Conservation (phyloP, 2,797 vertebrate species). For the Xyrichtys novacula region DNA sequence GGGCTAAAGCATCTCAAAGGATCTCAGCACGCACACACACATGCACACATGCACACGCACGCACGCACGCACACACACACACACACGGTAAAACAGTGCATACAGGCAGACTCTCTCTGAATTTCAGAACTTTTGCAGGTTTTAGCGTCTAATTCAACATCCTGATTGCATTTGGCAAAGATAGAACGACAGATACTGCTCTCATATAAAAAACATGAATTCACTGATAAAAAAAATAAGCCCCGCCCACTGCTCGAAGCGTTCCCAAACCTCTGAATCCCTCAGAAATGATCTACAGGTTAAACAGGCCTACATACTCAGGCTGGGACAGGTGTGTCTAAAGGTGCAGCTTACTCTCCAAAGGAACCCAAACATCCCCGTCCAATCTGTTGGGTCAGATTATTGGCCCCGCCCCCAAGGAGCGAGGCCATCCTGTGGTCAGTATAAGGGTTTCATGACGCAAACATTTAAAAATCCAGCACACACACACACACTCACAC, state of each 20-base stretch:
- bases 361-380: slow-evolving; percentile 42
- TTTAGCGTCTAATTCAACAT: slow-evolving; percentile 54
- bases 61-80: background rate
- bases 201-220: slow-evolving; percentile 50
- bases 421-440: slow-evolving; percentile 28
- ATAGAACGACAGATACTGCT: slow-evolving; percentile 35
- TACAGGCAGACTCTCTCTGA: slow-evolving; percentile 53
- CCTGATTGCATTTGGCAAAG: slow-evolving; percentile 56
- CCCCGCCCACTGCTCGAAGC: slow-evolving; percentile 50
- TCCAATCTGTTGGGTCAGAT: slow-evolving; percentile 43
- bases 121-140: slow-evolving; percentile 52
- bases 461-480: slow-evolving; percentile 67
- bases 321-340: slow-evolving; percentile 43
- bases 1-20: slow-evolving; percentile 56
- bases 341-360: slow-evolving; percentile 56
- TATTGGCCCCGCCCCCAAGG: slow-evolving; percentile 32
- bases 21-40: slow-evolving; percentile 34
- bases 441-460: slow-evolving; percentile 46
- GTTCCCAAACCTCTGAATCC: slow-evolving; percentile 41
- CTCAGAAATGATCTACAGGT: slow-evolving; percentile 34
- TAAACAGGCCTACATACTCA: slow-evolving; percentile 34
- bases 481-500: slow-evolving; percentile 58
- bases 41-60: slow-evolving; percentile 18
- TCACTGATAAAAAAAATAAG: slow-evolving; percentile 43
- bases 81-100: slow-evolving; percentile 44